Base-by-base conservation (phyloP, 1,140 invertebrate species). In the Reticulitermes speratus region DNA sequence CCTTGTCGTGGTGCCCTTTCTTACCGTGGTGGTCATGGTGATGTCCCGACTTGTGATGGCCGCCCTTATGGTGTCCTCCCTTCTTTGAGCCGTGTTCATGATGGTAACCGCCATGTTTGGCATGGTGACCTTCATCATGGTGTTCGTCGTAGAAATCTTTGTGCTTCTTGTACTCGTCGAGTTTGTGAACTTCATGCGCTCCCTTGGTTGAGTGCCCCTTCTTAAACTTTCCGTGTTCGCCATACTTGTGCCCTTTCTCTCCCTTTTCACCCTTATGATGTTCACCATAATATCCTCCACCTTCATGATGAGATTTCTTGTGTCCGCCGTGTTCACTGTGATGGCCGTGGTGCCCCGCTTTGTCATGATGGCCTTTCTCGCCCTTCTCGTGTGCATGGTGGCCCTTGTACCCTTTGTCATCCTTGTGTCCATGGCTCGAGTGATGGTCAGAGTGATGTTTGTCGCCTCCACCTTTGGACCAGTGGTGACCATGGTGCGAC, bases 31-130 rank as follows among this genome's bases (percentile, higher is more conserved):
- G 92, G 59, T 92, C 92, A 83, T 94, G 91, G 85, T 94, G 92
- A 88, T 95, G 93, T 32, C 94, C 95, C 16, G 93, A 92, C 82
- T 96, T 93, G 86, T 95, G 94, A 87, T 95, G 94, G 6, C 94
- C 94, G 7, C 95, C 95, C 91, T 96, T 96, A 91, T 96, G 94
- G 88, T 95, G 94, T 12, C 94, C 95, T 25, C 95, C 95, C 87
- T 95, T 94, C 88, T 96, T 93, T 88, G 92, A 92, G 16, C 93
- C 92, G 88, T 94, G 94, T 85, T 93, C 91, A 86, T 94, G 92
- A 87, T 95, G 93, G 88, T 93, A 91, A 3, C 91, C 91, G 52
- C 93, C 93, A 85, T 93, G 92, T 88, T 95, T 94, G 87, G 93
- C 92, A 87, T 94, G 93, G 87, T 93, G 93, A 75, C 93, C 94